Base-by-base conservation (phyloP, 2,888 invertebrate species). In the Cryptophagus acutangulus region DNA sequence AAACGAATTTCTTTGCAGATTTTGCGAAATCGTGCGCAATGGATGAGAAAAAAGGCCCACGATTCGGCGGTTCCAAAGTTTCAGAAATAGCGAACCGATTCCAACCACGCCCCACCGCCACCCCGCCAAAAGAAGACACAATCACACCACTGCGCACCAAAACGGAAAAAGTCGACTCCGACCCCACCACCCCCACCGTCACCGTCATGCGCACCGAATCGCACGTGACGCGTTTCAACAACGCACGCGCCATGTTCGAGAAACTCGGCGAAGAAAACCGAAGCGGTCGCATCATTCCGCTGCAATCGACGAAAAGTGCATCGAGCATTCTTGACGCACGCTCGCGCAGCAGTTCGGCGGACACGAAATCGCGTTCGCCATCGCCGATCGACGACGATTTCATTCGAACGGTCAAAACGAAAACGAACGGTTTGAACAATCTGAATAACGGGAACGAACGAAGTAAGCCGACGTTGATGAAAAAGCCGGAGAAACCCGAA, bases 11-110 rank as follows among this genome's bases (percentile, higher is more conserved):
- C n/a, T 6, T 20, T 20, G 6, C 24, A 20, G 24, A n/a, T 8
- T 8, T 20, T 20, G 6, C 6, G n/a, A 6, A 20, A 8, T 20
- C n/a, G 24, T 6, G n/a, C 40, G 51, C 44, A 41, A 69, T 68
- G 68, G 67, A 68, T 41, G 69, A 70, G 34, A 69, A 69, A 51
- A 67, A 64, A 42, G 51, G 50, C 14, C 49, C 57, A 33, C 59
- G 68, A 17, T 61, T 57, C 45, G 64, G 61, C 54, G 87, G 87
- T 70, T 81, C 83, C 58, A 90, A 90, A 75, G 90, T 90, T 62
- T 89, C 89, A 49, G 88, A 90, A 74, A 91, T 91, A 54, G 90
- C 91, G 44, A 89, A 89, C 70, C 85, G 89, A 66, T 91, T 91
- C 71, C 89, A 90, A 48, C 52, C 57, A 17, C 56, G 54, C 43